Conservation (phyloP, 2,797 vertebrate genomes). For the Naso thynnoides region DNA sequence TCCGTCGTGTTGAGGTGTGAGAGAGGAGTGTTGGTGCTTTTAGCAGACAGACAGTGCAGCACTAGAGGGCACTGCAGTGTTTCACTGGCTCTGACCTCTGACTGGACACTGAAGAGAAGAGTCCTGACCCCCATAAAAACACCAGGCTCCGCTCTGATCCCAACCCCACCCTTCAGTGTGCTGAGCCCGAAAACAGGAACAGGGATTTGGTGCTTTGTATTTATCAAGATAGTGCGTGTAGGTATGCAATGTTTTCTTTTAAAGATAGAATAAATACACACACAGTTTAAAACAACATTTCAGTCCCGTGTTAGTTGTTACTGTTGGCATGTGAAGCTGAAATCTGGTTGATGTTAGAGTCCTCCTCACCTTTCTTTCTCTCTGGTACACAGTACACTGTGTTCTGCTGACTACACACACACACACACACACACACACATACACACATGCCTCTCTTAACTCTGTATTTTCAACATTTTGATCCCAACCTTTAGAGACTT, state of each 20-base stretch:
- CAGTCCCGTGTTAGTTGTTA: slow-evolving; percentile 78
- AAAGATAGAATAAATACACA: slow-evolving; percentile 85
- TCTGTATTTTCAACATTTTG: slow-evolving; percentile 43
- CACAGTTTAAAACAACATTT: slow-evolving; percentile 86
- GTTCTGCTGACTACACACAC: slow-evolving; percentile 80
- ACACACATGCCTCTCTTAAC: slow-evolving; percentile 21
- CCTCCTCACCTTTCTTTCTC: slow-evolving; percentile 78
- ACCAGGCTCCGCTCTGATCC: slow-evolving; percentile 46
- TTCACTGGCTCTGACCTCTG: slow-evolving; percentile 87
- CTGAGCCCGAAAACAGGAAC: slow-evolving; percentile 72
- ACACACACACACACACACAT: slow-evolving; percentile 14
- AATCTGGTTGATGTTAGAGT: slow-evolving; percentile 82
- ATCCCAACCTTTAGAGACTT: slow-evolving; percentile 37
- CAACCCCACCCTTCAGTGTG: slow-evolving; percentile 52
- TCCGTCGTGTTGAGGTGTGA: slow-evolving; percentile 6
- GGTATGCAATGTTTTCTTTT: slow-evolving; percentile 86
- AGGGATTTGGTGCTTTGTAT: slow-evolving; percentile 72
- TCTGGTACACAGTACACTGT: slow-evolving; percentile 54
- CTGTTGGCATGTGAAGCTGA: slow-evolving; percentile 81
- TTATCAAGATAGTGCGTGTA: slow-evolving; percentile 79
- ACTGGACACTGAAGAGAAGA: slow-evolving; percentile 73
- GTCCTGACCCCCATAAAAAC: slow-evolving; percentile 78
- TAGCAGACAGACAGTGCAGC: slow-evolving; percentile 69
- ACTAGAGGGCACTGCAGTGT: slow-evolving; percentile 95
- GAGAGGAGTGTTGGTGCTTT: slow-evolving; percentile 31